Evolutionary conservation across 2,113 vertebrate species (phyloP).

Genomic region (Puma concolor): DNA sequence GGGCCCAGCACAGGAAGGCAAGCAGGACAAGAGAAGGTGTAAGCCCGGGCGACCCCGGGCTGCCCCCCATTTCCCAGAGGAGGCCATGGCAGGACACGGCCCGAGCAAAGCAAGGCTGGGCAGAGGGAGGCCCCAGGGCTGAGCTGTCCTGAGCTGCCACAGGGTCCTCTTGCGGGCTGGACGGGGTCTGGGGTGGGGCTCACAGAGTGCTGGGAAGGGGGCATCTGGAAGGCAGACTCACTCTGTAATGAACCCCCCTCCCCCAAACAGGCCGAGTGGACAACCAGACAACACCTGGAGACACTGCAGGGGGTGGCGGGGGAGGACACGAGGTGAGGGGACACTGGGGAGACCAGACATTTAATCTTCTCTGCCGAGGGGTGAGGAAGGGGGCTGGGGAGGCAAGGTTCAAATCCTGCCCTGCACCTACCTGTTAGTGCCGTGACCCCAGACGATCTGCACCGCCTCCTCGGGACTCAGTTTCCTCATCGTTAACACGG

Average conservation of each 20-base stretch:
- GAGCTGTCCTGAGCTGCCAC: not conserved
- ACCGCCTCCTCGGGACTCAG: not conserved
- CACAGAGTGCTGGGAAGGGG: not conserved
- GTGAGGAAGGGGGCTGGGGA: not conserved
- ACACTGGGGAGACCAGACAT: too few relatives aligned
- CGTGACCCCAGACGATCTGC: not conserved
- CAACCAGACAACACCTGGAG: not conserved
- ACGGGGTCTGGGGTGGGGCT: not conserved
- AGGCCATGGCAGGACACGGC: not conserved
- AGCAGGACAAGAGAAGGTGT: too few relatives aligned
- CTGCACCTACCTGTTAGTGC: too few relatives aligned
- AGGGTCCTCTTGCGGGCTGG: not conserved
- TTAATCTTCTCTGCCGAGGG: not conserved
- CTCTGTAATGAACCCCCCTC: not conserved
- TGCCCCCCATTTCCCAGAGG: not conserved
- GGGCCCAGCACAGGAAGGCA: not conserved
- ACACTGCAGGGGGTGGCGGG: rapidly evolving
- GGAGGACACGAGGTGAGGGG: not conserved
- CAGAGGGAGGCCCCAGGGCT: not conserved
- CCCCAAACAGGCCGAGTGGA: not conserved
- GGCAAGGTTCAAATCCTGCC: not conserved
- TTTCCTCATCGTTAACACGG: not conserved
- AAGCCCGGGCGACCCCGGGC: not conserved
- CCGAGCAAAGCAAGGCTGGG: not conserved
- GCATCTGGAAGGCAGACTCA: not conserved